Evolutionary conservation across 1,140 invertebrate species (phyloP), one percentile per base, ranked within the genome.

Genomic region (Heterodera schachtii): DNA sequence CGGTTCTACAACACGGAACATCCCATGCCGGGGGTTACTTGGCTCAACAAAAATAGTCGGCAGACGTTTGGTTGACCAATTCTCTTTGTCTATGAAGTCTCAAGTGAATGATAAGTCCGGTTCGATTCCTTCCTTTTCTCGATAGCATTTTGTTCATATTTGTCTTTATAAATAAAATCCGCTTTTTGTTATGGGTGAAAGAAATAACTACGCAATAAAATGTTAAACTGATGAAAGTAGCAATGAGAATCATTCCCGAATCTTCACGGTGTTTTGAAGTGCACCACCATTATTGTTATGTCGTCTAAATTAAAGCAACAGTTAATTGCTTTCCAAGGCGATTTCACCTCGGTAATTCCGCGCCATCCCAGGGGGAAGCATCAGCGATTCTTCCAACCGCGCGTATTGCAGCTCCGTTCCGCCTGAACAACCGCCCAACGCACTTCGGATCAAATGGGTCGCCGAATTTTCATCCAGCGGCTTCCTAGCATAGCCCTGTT

Each of bases 391-490:
- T 31, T 88, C 80, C 8, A 90, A 69, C 57, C 84, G 49, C 31
- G 86, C 87, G 69, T 89, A 89, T 73, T 89, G 88, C 66, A 85
- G 79, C 44, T 88, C 89, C 1, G 83, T 82, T 47, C 86, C 87
- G n/a, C 89, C 88, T 67, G 86, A 86, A 11, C 82, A 80, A 21
- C 88, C 88, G n/a, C 88, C 88, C 5, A 89, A 67, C 1, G 88
- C 88, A 78, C 89, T 88, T 70, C 88, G 79, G 57, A 89, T 88
- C 6, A 89, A 77, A 81, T 89, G 88, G 11, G 88, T 89, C 3
- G 88, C 88, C 73, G 84, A 84, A 71, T 89, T 89, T 9, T 88
- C 88, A 67, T 89, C 88, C 13, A 89, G 67, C 13, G 89, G 88
- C 66, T 87, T 89, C 60, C 89, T 90, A 9, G 78, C 44, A 64